Percentiles rank a stretch among this genome's conserved stretches.
Evolutionary conservation across 1,140 invertebrate genomes (phyloP).

Genomic region (Trialeurodes vaporariorum): DNA sequence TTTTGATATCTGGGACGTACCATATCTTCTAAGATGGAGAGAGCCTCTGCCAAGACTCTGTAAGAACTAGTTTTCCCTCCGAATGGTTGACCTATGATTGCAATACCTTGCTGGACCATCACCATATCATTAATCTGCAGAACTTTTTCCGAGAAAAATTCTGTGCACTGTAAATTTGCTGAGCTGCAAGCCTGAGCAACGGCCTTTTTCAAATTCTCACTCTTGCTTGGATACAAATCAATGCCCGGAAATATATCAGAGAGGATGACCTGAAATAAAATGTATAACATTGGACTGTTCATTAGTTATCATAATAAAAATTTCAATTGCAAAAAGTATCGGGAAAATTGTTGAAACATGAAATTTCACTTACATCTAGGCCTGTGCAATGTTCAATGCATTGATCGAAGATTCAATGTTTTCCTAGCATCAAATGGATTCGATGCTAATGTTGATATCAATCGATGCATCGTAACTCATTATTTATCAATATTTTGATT

Average conservation of each 20-base stretch:
- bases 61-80: conserved; percentile 74
- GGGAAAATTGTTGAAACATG: too few relatives aligned
- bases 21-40: conserved; percentile 66
- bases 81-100: conserved; percentile 86
- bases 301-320: too few relatives aligned
- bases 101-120: conserved; percentile 75
- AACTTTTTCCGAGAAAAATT: conserved; percentile 79
- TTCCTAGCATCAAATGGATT: too few relatives aligned
- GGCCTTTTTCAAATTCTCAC: conserved; percentile 42
- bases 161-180: conserved; percentile 69
- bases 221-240: conserved; percentile 59
- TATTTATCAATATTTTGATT: too few relatives aligned
- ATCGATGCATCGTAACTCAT: too few relatives aligned
- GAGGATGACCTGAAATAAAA: conserved; percentile 61
- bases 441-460: too few relatives aligned
- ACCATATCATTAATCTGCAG: conserved; percentile 95
- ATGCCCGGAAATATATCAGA: conserved; percentile 83
- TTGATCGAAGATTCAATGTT: too few relatives aligned
- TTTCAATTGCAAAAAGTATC: too few relatives aligned
- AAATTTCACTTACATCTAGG: too few relatives aligned
- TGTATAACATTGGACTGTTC: too few relatives aligned
- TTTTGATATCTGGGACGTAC: too few relatives aligned
- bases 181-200: conserved; percentile 50
- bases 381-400: too few relatives aligned
- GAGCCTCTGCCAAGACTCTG: conserved; percentile 59